Base-by-base conservation (phyloP, 2,888 invertebrate species). In the Acanthoscelides obtectus region DNA sequence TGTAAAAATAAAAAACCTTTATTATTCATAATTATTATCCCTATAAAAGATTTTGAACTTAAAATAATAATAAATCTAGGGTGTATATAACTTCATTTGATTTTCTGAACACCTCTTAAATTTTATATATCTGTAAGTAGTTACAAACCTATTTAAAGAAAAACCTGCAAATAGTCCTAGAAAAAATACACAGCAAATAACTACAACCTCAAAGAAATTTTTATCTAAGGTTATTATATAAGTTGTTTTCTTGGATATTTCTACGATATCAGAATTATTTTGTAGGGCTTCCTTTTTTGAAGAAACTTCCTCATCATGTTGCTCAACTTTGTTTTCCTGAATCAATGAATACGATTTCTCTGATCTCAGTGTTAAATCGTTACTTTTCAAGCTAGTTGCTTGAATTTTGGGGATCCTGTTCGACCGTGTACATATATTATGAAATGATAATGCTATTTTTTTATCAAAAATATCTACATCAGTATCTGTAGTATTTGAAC, bases 381-480 rank as follows among this genome's bases (percentile, higher is more conserved):
- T 22, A 64, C 22, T 63, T 20, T 68, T 67, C 22, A 72, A 22
- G 22, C 69, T 70, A 20, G 68, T 70, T 3, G 69, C 67, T 63
- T 68, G 70, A 5, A 22, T 71, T n/a, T 64, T 67, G 21, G 45
- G 22, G 19, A 19, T 64, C 45, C 20, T 27, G 22, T 20, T 64
- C 22, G 64, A 67, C 21, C 64, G 64, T 19, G 20, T n/a, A 63
- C 72, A 75, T 25, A 8, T 69, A 21, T 69, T 65, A 66, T 73
- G 64, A 63, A 72, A 72, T 22, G 69, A 66, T 20, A 66, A 20
- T 5, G 68, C 67, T 8, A 72, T 72, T 25, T 78, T 78, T 21
- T 74, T 69, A 22, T 76, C 73, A 70, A 78, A 81, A 72, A 83
- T 77, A 63, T 79, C 74, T 17, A 79, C 72, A 69, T 74, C 79